Evolutionary conservation across 2,797 vertebrate species (phyloP).

Genomic region (Vultur gryphus): DNA sequence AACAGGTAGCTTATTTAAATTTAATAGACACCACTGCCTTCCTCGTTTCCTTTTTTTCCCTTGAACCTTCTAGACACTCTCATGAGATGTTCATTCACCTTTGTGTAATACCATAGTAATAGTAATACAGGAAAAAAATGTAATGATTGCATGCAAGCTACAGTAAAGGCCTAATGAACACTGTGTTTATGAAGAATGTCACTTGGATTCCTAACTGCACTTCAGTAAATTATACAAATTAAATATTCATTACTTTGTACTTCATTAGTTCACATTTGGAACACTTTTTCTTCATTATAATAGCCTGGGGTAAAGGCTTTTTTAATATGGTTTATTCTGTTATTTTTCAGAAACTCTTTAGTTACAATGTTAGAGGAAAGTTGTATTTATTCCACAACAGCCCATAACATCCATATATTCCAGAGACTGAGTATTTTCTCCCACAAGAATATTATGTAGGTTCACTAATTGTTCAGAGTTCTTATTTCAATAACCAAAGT

Average conservation of each 20-base stretch:
- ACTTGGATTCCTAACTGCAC: conserved; percentile 73
- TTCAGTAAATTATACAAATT: conserved; percentile 82
- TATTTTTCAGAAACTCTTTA: conserved; percentile 70
- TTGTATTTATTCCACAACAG: conserved; percentile 28
- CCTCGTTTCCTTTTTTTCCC: neutral
- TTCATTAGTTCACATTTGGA: conserved; percentile 80
- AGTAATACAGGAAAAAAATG: neutral
- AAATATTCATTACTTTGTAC: conserved; percentile 83
- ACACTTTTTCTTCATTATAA: conserved; percentile 77
- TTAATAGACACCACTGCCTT: conserved; percentile 25
- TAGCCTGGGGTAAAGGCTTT: conserved; percentile 70
- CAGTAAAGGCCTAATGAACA: conserved; percentile 73
- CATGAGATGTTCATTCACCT: conserved; percentile 50
- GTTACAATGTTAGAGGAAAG: conserved; percentile 60
- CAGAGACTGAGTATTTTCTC: neutral
- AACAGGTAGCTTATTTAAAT: conserved; percentile 64
- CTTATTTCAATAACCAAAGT: conserved; percentile 41
- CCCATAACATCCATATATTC: neutral
- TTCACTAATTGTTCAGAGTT: conserved; percentile 26
- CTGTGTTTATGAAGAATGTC: conserved; percentile 74
- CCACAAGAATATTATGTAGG: neutral
- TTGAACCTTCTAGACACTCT: conserved; percentile 54
- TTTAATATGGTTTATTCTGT: conserved; percentile 57
- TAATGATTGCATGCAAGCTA: conserved; percentile 60
- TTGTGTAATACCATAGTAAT: conserved; percentile 34